Base-by-base conservation (phyloP, 2,113 vertebrate species). In the Globicephala melas region DNA sequence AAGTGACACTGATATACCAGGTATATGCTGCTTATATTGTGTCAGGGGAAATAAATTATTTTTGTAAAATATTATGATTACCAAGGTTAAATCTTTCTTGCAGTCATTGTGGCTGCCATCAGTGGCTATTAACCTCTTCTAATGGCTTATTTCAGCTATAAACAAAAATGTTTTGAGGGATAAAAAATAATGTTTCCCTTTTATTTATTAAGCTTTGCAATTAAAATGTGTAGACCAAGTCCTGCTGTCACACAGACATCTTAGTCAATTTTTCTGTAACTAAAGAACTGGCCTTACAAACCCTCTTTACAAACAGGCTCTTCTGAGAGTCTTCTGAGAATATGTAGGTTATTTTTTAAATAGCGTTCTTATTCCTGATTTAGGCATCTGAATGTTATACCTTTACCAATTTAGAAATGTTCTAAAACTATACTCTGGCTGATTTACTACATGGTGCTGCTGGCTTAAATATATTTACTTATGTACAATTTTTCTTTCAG, bases 401-500 rank as follows among this genome's bases (percentile, higher is more conserved):
- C 17, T 95, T 91, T 86, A 71, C 11, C 65, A 60, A 80, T 36
- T 90, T 87, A 89, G 50, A 87, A 97, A 88, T 81, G 5, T 80
- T 76, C 36, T 47, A 33, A 95, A 86, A 65, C 13, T 76, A 44
- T 44, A 70, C 3, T 82, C 8, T 81, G 21, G 26, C 12, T 97
- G 83, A 96, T 87, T 91, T 95, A 96, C 55, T 83, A 25, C 41
- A 15, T 65, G 10, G 7, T 87, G 13, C 21, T 89, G 7, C 38
- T 67, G 9, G 14, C 33, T 94, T 89, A 94, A 79, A 50, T 73
- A 85, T 94, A 86, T 96, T 82, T 23, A 36, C 44, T 82, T 83
- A 74, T 60, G 12, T 74, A 33, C 9, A 79, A 58, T 77, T 95
- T 96, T 95, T 96, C 38, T 89, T 63, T 87, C 68, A 91, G 71